These are phyloP conservation scores for Apodemus sylvaticus DNA, from an alignment of 2,113 vertebrate genomes.

Conservation along the genomic window DNA sequence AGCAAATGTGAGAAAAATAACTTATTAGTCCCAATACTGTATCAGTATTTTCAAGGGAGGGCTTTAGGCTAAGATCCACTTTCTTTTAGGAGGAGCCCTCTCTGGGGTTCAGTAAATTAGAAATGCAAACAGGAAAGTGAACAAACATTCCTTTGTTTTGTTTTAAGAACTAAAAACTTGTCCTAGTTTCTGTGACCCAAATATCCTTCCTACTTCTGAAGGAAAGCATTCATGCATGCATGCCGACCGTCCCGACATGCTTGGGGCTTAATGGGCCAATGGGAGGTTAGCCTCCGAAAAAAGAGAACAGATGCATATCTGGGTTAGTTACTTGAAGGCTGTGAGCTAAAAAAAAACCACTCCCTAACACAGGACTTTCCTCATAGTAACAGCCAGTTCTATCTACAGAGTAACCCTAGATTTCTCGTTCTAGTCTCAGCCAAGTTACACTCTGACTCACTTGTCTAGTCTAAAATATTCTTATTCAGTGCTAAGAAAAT, in stretches of 20 bases:
- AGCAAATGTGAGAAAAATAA: slow-evolving; percentile 29
- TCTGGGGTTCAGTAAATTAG: background rate
- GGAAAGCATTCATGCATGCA: slow-evolving; percentile 27
- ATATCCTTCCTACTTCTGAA: slow-evolving; percentile 58
- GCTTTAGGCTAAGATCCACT: background rate
- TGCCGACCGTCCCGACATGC: slow-evolving; percentile 57
- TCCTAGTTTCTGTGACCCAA: slow-evolving; percentile 70
- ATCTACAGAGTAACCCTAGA: slow-evolving; percentile 78
- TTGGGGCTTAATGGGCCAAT: slow-evolving; percentile 46
- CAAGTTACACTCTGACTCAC: slow-evolving; percentile 82
- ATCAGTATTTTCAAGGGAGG: background rate
- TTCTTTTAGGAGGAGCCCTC: background rate
- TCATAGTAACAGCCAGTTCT: slow-evolving; percentile 74
- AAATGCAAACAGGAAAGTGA: slow-evolving; percentile 38
- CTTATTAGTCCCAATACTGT: background rate
- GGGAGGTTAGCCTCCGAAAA: slow-evolving; percentile 49
- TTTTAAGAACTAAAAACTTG: slow-evolving; percentile 63
- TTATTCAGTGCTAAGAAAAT: slow-evolving; percentile 80
- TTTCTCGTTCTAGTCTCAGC: slow-evolving; percentile 82
- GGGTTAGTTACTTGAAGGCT: slow-evolving; percentile 63
- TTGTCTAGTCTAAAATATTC: slow-evolving; percentile 77
- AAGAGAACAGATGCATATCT: slow-evolving; percentile 63
- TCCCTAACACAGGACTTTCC: slow-evolving; percentile 44
- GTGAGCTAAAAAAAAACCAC: slow-evolving; percentile 59
- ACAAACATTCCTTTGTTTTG: slow-evolving; percentile 15